Percentiles rank a stretch among this genome's conserved stretches.
Conservation (phyloP, 2,888 invertebrate species). For the Xanthorhoe designata region DNA sequence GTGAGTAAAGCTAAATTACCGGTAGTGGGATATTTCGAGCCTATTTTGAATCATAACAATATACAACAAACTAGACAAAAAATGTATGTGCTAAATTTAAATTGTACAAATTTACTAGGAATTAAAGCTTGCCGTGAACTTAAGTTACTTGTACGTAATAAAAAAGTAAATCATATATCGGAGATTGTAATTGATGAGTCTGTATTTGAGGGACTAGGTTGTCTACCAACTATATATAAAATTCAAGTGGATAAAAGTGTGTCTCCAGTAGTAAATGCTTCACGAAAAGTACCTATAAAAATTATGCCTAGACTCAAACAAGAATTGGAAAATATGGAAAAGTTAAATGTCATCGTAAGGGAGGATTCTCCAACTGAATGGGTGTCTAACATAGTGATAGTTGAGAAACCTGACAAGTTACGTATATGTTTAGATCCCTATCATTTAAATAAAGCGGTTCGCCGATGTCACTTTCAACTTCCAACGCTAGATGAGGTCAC, state of each 20-base stretch:
- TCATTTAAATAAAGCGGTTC: constrained; percentile 13
- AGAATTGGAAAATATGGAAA: constrained; percentile 10
- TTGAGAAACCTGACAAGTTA: constrained; percentile 12
- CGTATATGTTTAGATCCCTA: constrained; percentile 12
- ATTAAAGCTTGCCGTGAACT: constrained; percentile 2
- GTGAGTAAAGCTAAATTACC: constrained; percentile 12
- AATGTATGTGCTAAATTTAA: constrained; percentile 4
- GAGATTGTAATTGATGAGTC: constrained; percentile 3
- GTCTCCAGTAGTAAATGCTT: constrained; percentile 12
- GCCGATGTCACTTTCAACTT: constrained; percentile 17
- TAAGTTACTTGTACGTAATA: not conserved
- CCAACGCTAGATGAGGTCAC: constrained; percentile 10
- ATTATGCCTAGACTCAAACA: constrained; percentile 15
- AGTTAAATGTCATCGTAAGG: constrained; percentile 15
- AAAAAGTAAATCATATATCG: not conserved
- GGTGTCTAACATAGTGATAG: constrained; percentile 21
- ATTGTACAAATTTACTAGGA: constrained; percentile 4
- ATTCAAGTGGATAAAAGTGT: constrained; percentile 10
- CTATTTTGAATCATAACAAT: constrained; percentile 7
- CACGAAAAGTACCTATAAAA: constrained; percentile 16
- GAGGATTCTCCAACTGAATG: constrained; percentile 20
- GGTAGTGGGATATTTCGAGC: constrained; percentile 10
- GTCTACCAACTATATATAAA: constrained; percentile 9
- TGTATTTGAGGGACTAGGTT: constrained; percentile 7
- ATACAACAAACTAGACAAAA: constrained; percentile 4